Evolutionary conservation across 2,888 invertebrate species (phyloP).

Genomic region (Hemaris fuciformis): DNA sequence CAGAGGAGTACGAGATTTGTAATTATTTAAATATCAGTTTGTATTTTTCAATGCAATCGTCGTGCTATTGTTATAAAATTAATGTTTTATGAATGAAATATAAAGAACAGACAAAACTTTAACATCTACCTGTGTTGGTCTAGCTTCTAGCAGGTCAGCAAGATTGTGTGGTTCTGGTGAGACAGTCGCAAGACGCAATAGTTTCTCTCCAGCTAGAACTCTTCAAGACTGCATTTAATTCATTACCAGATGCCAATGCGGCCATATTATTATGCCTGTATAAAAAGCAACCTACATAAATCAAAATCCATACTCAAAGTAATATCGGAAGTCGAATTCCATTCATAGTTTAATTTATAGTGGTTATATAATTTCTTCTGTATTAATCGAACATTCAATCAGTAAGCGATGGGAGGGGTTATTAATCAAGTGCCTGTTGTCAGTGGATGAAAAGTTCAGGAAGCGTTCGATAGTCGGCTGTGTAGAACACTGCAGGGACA

Average conservation of each 20-base stretch:
- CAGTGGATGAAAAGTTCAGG: neutral
- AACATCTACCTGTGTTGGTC: too few species aligned
- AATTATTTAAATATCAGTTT: neutral
- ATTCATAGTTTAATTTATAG: neutral
- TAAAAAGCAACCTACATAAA: neutral
- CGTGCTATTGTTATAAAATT: neutral
- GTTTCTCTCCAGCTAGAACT: too few species aligned
- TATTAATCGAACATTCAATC: constrained; percentile 3
- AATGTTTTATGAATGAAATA: too few species aligned
- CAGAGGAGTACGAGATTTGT: neutral
- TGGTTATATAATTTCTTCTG: neutral
- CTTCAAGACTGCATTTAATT: too few species aligned
- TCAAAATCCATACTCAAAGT: neutral
- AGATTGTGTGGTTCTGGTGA: too few species aligned
- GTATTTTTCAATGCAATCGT: neutral
- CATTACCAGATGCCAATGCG: too few species aligned
- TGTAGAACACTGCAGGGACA: neutral
- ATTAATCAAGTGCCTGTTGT: neutral
- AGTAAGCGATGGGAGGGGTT: neutral
- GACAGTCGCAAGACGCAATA: too few species aligned
- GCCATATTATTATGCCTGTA: too few species aligned
- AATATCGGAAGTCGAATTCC: neutral
- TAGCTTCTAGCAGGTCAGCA: too few species aligned
- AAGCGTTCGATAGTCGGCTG: neutral
- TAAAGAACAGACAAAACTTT: too few species aligned